These are phyloP conservation scores for Neocrepidodera transversa DNA, from an alignment of 2,888 invertebrate genomes.

Conservation along the genomic window DNA sequence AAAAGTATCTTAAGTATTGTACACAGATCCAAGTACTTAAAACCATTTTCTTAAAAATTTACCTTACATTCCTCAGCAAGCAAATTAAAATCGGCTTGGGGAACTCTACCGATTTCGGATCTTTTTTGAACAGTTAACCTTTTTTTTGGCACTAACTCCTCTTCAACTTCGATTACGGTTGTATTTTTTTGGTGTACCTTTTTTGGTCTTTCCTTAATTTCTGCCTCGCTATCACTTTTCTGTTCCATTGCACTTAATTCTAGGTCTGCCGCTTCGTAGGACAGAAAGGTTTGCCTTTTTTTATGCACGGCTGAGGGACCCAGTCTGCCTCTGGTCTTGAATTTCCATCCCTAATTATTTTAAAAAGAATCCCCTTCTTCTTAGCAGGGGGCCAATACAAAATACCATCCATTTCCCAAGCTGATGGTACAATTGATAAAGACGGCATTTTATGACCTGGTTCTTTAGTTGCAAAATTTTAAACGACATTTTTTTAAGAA, in stretches of 20 bases:
- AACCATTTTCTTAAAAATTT: too few relatives aligned
- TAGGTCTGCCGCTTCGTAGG: background rate
- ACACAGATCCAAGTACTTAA: too few relatives aligned
- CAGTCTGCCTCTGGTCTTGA: too few relatives aligned
- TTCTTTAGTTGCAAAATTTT: background rate
- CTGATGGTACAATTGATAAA: background rate
- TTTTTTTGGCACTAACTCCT: constrained; percentile 1
- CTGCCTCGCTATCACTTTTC: background rate
- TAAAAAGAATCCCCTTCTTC: constrained; percentile 1
- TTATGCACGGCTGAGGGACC: too few relatives aligned
- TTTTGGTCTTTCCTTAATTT: too few relatives aligned
- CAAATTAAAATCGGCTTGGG: background rate
- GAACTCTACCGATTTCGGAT: constrained; percentile 2
- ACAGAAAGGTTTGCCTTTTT: background rate
- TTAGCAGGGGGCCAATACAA: background rate
- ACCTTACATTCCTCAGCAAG: constrained; percentile 3
- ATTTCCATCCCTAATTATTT: background rate
- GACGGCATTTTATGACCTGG: background rate
- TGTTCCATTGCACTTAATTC: constrained; percentile 1
- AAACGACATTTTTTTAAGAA: background rate
- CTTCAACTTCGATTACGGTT: too few relatives aligned
- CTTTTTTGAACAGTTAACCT: constrained; percentile 1
- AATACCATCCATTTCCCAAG: background rate
- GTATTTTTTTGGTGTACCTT: too few relatives aligned
- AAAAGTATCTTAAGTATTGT: too few relatives aligned